These are phyloP conservation scores for Chondrilla cf. caribensis DNA, from an alignment of 37 sponge, comb jelly and placozoan species.

Conservation along the genomic window DNA sequence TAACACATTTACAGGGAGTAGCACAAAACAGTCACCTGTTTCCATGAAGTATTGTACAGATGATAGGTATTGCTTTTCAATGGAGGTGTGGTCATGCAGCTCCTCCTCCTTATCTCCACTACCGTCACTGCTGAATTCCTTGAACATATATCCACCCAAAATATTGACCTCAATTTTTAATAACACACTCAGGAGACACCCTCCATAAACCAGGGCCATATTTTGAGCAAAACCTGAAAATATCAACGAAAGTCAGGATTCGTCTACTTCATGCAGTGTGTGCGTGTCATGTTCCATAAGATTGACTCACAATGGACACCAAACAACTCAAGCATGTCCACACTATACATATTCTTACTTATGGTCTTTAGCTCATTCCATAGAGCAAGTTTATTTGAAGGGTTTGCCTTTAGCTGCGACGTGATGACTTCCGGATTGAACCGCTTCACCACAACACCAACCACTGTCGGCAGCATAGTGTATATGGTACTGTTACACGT, in stretches of 20 bases:
- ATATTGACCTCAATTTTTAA: constrained; percentile 3
- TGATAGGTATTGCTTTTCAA: constrained; percentile 9
- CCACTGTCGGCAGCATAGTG: constrained; percentile 14
- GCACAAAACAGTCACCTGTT: neutral
- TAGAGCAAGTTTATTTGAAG: neutral
- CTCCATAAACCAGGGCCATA: neutral
- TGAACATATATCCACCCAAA: neutral
- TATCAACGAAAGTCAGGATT: too few relatives aligned
- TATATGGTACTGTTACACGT: neutral
- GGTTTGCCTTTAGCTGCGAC: neutral
- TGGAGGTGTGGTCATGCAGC: constrained; percentile 7
- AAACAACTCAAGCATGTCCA: too few relatives aligned
- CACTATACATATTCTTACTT: neutral
- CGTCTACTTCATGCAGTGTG: too few relatives aligned
- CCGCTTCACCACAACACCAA: neutral
- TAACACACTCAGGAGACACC: neutral
- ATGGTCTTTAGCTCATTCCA: constrained; percentile 4
- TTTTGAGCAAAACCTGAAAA: constrained; percentile 5
- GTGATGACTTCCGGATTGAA: neutral
- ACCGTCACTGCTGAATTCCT: neutral
- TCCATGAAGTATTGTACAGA: constrained; percentile 5
- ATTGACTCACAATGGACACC: neutral
- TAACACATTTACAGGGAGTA: too few relatives aligned
- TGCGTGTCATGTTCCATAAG: neutral
- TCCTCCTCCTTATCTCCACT: neutral